phyloP scores from a whole-genome alignment of 2,797 vertebrate genomes.

The Cheirogaleus major region DNA sequence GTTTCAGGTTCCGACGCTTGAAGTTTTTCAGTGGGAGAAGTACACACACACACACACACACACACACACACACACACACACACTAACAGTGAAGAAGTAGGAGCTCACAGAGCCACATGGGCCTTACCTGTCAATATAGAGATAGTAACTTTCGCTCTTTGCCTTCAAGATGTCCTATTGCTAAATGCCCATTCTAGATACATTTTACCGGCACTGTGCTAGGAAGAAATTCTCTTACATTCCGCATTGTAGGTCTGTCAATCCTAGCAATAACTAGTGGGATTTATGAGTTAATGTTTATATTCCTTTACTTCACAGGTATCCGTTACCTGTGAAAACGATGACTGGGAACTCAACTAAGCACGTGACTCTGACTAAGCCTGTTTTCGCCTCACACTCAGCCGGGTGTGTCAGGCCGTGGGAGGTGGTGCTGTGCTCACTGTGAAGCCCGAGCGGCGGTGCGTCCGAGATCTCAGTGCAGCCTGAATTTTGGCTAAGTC shows the following conservation, averaged over 20 bases:
- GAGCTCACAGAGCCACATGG: too few species aligned
- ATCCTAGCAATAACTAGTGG: neutral
- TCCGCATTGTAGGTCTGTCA: neutral
- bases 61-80: too few species aligned
- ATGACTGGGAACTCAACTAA: neutral
- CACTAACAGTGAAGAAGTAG: neutral
- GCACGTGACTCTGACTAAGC: rapidly evolving
- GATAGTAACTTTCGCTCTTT: neutral
- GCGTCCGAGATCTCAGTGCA: neutral
- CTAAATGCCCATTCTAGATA: neutral
- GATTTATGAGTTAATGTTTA: neutral
- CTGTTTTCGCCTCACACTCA: neutral
- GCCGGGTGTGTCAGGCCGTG: rapidly evolving
- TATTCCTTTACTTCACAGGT: neutral
- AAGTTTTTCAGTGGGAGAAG: neutral
- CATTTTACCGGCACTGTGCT: neutral
- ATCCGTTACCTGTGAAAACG: neutral
- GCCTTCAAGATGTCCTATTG: neutral
- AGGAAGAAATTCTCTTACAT: neutral
- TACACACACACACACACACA: too few species aligned
- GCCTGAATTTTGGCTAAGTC: neutral
- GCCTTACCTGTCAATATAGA: neutral
- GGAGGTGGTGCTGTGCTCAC: too few species aligned
- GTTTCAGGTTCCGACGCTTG: neutral
- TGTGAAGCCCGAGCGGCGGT: neutral